A percentile compares a stretch with the other conserved stretches of the same genome.
Evolutionary conservation across 2,797 vertebrate species (phyloP).

Genomic region (Moxostoma hubbsi): DNA sequence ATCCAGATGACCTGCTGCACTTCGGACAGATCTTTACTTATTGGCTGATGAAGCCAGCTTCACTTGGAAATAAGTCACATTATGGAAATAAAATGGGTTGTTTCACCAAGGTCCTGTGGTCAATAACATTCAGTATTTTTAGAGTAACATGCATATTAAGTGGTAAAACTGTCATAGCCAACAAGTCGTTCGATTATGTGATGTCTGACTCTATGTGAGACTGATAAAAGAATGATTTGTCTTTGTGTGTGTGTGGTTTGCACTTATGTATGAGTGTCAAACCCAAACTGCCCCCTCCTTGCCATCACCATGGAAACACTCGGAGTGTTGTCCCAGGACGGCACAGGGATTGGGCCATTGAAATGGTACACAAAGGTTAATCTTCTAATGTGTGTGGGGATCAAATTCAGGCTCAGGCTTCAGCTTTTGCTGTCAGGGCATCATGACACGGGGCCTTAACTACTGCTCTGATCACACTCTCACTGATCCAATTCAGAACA

Average conservation of each 20-base stretch:
- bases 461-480: not conserved
- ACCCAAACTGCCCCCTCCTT: not conserved
- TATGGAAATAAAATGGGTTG: too few species aligned
- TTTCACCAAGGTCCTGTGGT: too few species aligned
- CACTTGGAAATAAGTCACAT: too few species aligned
- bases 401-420: constrained; percentile 18
- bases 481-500: not conserved
- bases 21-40: too few species aligned
- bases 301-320: constrained; percentile 3
- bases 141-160: too few species aligned
- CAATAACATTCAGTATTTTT: too few species aligned
- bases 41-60: too few species aligned
- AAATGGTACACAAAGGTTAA: constrained; percentile 36
- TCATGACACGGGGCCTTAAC: not conserved
- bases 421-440: constrained; percentile 10
- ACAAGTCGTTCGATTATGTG: too few species aligned
- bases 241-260: not conserved
- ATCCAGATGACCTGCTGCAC: too few species aligned
- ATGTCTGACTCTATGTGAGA: too few species aligned
- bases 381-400: constrained; percentile 23
- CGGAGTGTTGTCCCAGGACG: constrained; percentile 3
- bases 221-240: not conserved
- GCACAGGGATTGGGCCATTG: constrained; percentile 22
- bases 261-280: too few species aligned
- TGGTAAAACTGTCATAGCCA: too few species aligned